A percentile compares a stretch with the other conserved stretches of the same genome.
phyloP scores from a whole-genome alignment of 2,113 vertebrate genomes.

The Salvator merianae region DNA sequence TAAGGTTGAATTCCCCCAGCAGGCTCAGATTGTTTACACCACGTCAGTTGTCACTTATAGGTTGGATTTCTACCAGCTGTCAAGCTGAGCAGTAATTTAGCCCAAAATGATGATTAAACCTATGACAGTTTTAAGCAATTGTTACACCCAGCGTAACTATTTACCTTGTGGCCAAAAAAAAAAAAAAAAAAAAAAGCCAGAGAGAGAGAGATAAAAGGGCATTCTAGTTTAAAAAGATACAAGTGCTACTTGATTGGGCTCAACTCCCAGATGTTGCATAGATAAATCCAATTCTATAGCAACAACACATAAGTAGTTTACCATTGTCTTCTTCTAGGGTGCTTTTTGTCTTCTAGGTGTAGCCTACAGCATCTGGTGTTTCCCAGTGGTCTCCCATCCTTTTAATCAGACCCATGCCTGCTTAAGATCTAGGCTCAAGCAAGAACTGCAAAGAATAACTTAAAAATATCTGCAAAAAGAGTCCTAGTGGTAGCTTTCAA shows the following conservation, averaged over 20 bases:
- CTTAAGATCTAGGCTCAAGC: too few species aligned
- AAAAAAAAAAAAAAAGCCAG: constrained; percentile 35
- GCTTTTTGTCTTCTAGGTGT: too few species aligned
- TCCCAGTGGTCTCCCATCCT: too few species aligned
- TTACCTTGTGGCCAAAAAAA: constrained; percentile 50
- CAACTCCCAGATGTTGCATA: too few species aligned
- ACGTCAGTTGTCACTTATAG: constrained; percentile 57
- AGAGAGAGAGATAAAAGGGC: too few species aligned
- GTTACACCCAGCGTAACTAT: constrained; percentile 59
- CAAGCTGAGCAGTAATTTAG: constrained; percentile 57
- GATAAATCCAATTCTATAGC: too few species aligned
- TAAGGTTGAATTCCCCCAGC: constrained; percentile 54
- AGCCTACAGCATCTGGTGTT: too few species aligned
- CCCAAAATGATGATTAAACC: constrained; percentile 62
- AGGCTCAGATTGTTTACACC: constrained; percentile 47
- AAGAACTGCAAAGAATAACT: background rate
- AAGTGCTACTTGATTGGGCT: too few species aligned
- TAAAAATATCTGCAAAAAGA: constrained; percentile 15
- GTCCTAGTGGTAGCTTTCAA: background rate
- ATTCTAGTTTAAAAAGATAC: too few species aligned
- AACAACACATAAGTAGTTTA: too few species aligned
- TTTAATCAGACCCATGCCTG: too few species aligned
- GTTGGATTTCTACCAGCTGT: constrained; percentile 64
- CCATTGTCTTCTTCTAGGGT: too few species aligned
- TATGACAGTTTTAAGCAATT: constrained; percentile 67